Evolutionary conservation across 1,140 invertebrate species (phyloP), one percentile per base, ranked within the genome.

Genomic region (Thereuonema tuberculata): DNA sequence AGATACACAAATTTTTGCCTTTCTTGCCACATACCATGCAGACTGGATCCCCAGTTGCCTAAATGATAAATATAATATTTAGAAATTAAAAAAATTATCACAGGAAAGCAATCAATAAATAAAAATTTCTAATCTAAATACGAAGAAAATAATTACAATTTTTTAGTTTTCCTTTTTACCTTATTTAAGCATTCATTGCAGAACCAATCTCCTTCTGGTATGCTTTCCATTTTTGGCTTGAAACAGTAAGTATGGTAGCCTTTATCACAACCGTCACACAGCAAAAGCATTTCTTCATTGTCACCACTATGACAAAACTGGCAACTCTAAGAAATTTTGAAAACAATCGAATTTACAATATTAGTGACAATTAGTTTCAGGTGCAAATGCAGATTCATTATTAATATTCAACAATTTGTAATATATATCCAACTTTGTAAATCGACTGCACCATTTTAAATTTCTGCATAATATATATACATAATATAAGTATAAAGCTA

Each of bases 161-260:
- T n/a, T n/a, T n/a, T n/a, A n/a, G n/a, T n/a, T n/a, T n/a, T n/a
- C n/a, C n/a, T 37, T 5, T 17, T 55, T 46, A 91, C 92, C 78
- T 96, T 95, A 71, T 96, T 95, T 72, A 95, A 84, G 76, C 94
- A 98, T 72, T 95, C 92, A 79, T 85, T 93, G 75, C 93, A 97
- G 72, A 87, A 97, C 93, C 93, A 98, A 72, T 98, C 93, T 61
- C 94, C 94, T 68, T 96, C 92, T 43, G 93, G 93, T 76, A 82
- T 95, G 68, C 85, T 87, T 60, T 93, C 89, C 87, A 98, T 91
- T 75, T 90, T 86, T 64, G 93, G 93, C 77, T 92, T 93, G 78
- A 98, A 97, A 78, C 93, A 98, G 72, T 97, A 97, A 49, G 91
- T 97, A 78, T 97, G 94, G 74, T 96, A 97, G 53, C 93, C 94